These are phyloP conservation scores for Melanostigma gelatinosum DNA, from an alignment of 2,113 vertebrate species.

Conservation along the genomic window DNA sequence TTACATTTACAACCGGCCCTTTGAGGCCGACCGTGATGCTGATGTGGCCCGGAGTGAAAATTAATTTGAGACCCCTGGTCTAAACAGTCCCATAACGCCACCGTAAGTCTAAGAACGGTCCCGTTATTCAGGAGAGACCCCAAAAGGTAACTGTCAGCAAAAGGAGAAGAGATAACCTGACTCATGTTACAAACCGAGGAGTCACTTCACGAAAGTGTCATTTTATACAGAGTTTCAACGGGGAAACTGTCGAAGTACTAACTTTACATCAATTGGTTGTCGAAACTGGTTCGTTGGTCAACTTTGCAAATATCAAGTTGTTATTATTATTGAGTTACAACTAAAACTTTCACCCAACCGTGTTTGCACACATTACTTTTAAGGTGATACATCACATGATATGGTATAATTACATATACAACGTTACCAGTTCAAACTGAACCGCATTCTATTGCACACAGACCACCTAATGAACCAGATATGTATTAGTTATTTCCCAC, in stretches of 20 bases:
- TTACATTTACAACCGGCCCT: too few species aligned
- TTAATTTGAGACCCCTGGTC: too few species aligned
- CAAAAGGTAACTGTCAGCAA: not conserved
- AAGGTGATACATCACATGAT: not conserved
- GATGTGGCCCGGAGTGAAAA: too few species aligned
- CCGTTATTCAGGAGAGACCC: not conserved
- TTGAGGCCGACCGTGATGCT: too few species aligned
- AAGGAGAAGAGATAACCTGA: not conserved
- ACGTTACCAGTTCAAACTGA: not conserved
- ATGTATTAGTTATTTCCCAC: not conserved
- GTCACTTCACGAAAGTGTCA: not conserved
- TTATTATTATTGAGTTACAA: not conserved
- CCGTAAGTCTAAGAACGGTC: not conserved
- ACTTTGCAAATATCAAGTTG: not conserved
- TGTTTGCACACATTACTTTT: not conserved
- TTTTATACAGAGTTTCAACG: not conserved
- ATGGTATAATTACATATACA: not conserved
- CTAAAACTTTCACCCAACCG: not conserved
- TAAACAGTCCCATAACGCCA: not conserved
- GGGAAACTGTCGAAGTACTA: rapidly evolving
- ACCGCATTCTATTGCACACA: not conserved
- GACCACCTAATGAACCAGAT: not conserved
- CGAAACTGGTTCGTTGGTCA: too few species aligned
- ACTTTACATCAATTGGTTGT: not conserved
- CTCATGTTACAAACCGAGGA: not conserved